Conservation (phyloP, 1,140 invertebrate genomes). For the Drosophila pachea region DNA sequence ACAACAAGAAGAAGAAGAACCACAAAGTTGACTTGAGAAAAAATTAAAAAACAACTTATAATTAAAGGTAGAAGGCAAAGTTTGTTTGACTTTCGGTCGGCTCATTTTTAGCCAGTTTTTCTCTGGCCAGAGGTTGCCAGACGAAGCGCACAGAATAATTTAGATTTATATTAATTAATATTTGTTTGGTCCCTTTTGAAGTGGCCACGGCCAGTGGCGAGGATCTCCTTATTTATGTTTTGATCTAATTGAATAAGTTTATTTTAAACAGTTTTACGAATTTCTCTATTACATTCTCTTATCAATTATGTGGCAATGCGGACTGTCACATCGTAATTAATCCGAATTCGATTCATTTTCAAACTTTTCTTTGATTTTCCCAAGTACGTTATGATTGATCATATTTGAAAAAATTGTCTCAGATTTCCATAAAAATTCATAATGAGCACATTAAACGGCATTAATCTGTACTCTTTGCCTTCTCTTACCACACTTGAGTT, state of each 20-base stretch:
- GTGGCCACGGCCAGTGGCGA: conserved; percentile 1
- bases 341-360: too few species aligned
- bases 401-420: too few species aligned
- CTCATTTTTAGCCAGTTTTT: conserved; percentile 25
- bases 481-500: neutral
- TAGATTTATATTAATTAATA: conserved; percentile 72
- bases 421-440: too few species aligned
- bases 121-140: neutral
- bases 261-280: too few species aligned
- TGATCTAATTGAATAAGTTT: conserved; percentile 56
- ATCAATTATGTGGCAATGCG: too few species aligned
- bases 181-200: conserved; percentile 55
- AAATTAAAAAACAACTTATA: conserved; percentile 60
- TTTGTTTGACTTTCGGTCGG: conserved; percentile 49
- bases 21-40: conserved; percentile 13
- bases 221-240: conserved; percentile 27
- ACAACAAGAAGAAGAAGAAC: conserved; percentile 5
- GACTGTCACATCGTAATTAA: too few species aligned
- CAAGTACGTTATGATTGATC: too few species aligned
- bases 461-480: too few species aligned
- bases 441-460: too few species aligned
- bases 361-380: too few species aligned
- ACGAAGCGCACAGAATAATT: conserved; percentile 46
- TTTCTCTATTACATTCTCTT: too few species aligned
- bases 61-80: conserved; percentile 64